Percentiles rank a stretch among this genome's conserved stretches.
Evolutionary conservation across 23 tunicate species (phyloP).

Genomic region (Corella eumyota): DNA sequence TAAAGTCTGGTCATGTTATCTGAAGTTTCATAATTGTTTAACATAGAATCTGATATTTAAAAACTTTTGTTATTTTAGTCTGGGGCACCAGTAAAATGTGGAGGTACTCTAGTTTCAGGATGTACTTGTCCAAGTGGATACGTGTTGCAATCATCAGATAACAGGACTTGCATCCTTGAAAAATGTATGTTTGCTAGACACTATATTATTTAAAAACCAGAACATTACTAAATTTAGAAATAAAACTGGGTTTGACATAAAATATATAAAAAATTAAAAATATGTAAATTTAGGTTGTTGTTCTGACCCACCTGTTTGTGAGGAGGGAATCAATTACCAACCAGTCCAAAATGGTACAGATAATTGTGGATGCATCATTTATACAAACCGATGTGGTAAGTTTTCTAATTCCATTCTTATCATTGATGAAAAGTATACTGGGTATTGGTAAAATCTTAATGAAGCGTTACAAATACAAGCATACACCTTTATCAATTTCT

Average conservation of each 20-base stretch:
- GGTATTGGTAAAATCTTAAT: no score
- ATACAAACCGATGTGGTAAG: constrained; percentile 6
- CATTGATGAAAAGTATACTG: no score
- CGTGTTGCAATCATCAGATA: constrained; percentile 1
- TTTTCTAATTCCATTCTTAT: no score
- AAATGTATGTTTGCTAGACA: constrained; percentile 2
- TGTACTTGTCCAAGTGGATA: constrained; percentile 11
- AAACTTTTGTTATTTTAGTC: no score
- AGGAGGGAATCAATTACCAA: constrained; percentile 2
- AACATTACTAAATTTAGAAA: neutral
- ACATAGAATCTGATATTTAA: no score
- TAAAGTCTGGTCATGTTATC: no score
- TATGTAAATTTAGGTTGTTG: no score
- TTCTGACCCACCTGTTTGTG: constrained; percentile 5
- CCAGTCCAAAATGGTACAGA: neutral
- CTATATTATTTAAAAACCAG: neutral
- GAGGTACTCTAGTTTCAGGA: neutral
- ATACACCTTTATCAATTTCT: no score
- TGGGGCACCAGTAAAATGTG: neutral
- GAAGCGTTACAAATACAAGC: no score
- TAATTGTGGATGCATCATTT: constrained; percentile 9
- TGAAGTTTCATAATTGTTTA: no score
- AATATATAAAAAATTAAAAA: no score
- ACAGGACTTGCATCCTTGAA: constrained; percentile 2
- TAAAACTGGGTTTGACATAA: no score